Conservation (phyloP, 2,888 invertebrate genomes). For the Latrodectus elegans region DNA sequence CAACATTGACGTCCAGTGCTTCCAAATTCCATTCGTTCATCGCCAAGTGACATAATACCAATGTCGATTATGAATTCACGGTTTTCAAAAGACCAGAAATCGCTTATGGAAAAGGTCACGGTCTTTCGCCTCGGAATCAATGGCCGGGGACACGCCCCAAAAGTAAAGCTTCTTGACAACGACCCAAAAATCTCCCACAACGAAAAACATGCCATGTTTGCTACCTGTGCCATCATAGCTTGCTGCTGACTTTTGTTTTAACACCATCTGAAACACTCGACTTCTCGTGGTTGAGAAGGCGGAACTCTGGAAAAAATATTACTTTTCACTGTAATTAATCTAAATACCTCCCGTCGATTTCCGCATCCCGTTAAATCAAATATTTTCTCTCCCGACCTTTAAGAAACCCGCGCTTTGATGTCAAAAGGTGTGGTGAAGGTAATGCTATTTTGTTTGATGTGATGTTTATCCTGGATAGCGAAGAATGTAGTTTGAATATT, state of each 20-base stretch:
- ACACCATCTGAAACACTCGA: background rate
- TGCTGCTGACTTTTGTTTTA: background rate
- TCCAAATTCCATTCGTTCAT: background rate
- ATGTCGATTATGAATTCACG: background rate
- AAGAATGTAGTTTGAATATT: too few species aligned
- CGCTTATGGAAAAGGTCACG: background rate
- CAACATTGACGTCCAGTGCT: background rate
- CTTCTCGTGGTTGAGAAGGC: background rate
- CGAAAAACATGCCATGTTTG: too few species aligned
- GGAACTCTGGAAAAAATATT: background rate
- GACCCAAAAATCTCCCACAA: background rate
- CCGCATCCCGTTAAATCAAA: background rate
- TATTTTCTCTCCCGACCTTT: background rate
- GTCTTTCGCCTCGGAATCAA: background rate
- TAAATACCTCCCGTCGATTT: background rate
- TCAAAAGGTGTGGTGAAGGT: too few species aligned
- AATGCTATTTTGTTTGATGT: too few species aligned
- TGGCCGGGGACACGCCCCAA: background rate
- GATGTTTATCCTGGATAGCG: too few species aligned
- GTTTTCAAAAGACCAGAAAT: too few species aligned
- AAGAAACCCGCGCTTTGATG: too few species aligned
- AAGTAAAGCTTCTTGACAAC: background rate
- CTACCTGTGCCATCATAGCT: too few species aligned
- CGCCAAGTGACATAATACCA: background rate
- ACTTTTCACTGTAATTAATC: background rate